These are phyloP conservation scores for Terebella lapidaria DNA, from an alignment of 2,888 invertebrate genomes.

Conservation along the genomic window DNA sequence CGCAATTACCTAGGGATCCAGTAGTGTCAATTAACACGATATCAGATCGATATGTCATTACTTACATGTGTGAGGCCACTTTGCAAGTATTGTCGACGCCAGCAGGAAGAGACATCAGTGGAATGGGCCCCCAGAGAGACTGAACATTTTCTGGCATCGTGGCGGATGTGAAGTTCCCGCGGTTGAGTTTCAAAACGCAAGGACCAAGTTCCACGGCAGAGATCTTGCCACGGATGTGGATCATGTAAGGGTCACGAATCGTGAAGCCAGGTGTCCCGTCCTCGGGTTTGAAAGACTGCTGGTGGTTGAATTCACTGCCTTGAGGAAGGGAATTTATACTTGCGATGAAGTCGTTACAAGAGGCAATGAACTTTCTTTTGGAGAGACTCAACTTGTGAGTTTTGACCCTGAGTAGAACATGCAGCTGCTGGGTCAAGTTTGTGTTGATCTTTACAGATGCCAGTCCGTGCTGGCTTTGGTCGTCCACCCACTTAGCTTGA, in stretches of 20 bases:
- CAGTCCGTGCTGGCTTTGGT: not conserved
- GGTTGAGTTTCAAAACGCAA: slow-evolving; percentile 28
- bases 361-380: not conserved
- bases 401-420: not conserved
- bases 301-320: too few species aligned
- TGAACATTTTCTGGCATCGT: slow-evolving; percentile 44
- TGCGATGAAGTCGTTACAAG: not conserved
- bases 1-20: too few species aligned
- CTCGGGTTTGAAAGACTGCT: too few species aligned
- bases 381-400: not conserved
- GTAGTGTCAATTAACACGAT: not conserved
- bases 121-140: slow-evolving; percentile 47
- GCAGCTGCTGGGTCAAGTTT: not conserved
- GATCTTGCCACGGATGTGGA: too few species aligned
- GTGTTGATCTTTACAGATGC: not conserved
- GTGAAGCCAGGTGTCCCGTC: too few species aligned
- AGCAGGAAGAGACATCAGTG: slow-evolving; percentile 35
- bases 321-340: not conserved
- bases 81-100: slow-evolving; percentile 38
- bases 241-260: too few species aligned
- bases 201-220: not conserved
- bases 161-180: slow-evolving; percentile 43
- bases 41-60: not conserved
- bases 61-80: slow-evolving; percentile 45
- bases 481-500: not conserved